Evolutionary conservation across 2,888 invertebrate species (phyloP).

Genomic region (Rhamnusium bicolor): DNA sequence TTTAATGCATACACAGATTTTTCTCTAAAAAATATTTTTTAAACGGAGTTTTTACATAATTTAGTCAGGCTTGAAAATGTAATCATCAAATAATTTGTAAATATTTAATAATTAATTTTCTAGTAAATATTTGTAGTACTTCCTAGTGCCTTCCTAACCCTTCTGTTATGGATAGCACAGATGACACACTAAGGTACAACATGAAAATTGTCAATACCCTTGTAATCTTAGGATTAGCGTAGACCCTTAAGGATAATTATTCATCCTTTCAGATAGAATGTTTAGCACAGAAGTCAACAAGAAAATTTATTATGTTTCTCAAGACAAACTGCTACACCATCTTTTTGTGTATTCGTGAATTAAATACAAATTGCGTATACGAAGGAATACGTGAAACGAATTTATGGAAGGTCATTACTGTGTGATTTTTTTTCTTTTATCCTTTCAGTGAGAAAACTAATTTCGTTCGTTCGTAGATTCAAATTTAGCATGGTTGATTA

Average conservation of each 20-base stretch:
- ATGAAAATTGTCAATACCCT: constrained; percentile 22
- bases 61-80: too few relatives aligned
- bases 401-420: neutral
- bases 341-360: constrained; percentile 13
- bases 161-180: neutral
- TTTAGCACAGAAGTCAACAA: constrained; percentile 26
- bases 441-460: neutral
- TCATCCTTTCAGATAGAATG: constrained; percentile 16
- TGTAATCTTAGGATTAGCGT: constrained; percentile 21
- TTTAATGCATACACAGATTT: too few relatives aligned
- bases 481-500: too few relatives aligned
- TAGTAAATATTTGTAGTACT: neutral
- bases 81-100: too few relatives aligned
- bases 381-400: neutral
- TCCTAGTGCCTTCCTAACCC: neutral
- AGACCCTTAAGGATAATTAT: constrained; percentile 13
- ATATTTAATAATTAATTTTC: neutral
- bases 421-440: neutral
- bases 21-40: too few relatives aligned
- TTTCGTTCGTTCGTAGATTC: too few relatives aligned
- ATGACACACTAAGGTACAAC: neutral
- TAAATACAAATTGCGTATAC: constrained; percentile 3
- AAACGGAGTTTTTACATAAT: too few relatives aligned
- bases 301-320: constrained; percentile 25
- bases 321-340: constrained; percentile 14